Evolutionary conservation across 2,113 vertebrate genomes (phyloP).

Genomic region (Paracyprichromis sp.): DNA sequence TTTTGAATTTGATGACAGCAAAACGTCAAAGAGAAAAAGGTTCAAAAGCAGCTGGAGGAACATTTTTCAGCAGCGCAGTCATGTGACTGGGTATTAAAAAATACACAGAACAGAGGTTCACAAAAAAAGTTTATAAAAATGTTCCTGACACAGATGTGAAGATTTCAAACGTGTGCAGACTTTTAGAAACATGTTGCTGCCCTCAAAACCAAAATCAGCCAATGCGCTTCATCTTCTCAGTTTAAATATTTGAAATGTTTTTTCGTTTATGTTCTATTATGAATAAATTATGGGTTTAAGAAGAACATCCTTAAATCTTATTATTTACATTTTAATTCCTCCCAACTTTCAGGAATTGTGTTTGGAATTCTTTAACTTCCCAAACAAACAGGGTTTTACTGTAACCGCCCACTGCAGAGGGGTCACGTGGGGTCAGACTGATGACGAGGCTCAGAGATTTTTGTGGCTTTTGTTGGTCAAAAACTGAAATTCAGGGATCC

Average conservation of each 20-base stretch:
- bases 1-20: neutral
- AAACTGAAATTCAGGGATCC: neutral
- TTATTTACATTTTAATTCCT: neutral
- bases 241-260: neutral
- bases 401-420: neutral
- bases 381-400: neutral
- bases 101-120: neutral
- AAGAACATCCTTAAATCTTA: neutral
- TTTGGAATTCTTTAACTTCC: neutral
- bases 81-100: rapidly evolving
- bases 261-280: neutral
- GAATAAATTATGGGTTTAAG: neutral
- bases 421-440: neutral
- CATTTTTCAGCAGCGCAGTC: neutral
- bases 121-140: neutral
- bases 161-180: neutral
- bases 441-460: neutral
- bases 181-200: neutral
- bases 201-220: neutral
- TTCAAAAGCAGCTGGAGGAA: neutral
- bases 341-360: neutral
- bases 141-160: neutral
- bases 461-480: neutral
- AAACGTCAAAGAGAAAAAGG: neutral
- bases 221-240: neutral